phyloP scores from a whole-genome alignment of 1,140 invertebrate genomes.

The Steinernema feltiae region DNA sequence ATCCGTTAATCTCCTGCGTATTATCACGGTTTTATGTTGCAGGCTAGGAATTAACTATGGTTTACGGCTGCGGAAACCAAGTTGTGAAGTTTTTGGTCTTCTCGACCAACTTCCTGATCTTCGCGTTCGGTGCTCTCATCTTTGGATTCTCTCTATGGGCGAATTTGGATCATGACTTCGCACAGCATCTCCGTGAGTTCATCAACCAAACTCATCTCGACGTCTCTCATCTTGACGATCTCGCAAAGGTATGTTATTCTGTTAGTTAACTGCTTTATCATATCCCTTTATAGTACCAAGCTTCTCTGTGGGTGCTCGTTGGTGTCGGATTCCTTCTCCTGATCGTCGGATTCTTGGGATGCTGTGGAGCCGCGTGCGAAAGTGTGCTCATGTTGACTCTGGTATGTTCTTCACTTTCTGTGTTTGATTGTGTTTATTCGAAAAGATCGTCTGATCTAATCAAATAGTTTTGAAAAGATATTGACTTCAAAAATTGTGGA shows the following conservation, averaged over 20 bases:
- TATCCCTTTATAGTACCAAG: slow-evolving; percentile 51
- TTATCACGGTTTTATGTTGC: background rate
- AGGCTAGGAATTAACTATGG: background rate
- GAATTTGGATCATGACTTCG: slow-evolving; percentile 54
- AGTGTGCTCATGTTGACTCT: slow-evolving; percentile 44
- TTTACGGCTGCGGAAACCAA: slow-evolving; percentile 43
- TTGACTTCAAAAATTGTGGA: too few species aligned
- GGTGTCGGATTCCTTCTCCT: slow-evolving; percentile 52
- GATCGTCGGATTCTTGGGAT: slow-evolving; percentile 55
- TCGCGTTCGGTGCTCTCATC: slow-evolving; percentile 51
- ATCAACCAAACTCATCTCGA: slow-evolving; percentile 29
- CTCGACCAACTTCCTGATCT: slow-evolving; percentile 49
- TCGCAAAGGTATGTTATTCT: slow-evolving; percentile 41
- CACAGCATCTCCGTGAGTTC: slow-evolving; percentile 44
- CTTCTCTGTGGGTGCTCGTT: slow-evolving; percentile 52
- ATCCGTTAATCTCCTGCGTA: background rate
- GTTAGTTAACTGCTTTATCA: slow-evolving; percentile 16
- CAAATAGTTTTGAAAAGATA: too few species aligned
- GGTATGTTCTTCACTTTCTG: slow-evolving; percentile 33
- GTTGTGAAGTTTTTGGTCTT: slow-evolving; percentile 54
- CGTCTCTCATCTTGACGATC: slow-evolving; percentile 37
- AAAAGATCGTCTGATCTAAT: too few species aligned
- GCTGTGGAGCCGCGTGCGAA: slow-evolving; percentile 54
- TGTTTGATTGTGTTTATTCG: too few species aligned
- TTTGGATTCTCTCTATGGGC: slow-evolving; percentile 57